phyloP scores from a whole-genome alignment of 2,797 vertebrate species.

The Xenentodon cancila region DNA sequence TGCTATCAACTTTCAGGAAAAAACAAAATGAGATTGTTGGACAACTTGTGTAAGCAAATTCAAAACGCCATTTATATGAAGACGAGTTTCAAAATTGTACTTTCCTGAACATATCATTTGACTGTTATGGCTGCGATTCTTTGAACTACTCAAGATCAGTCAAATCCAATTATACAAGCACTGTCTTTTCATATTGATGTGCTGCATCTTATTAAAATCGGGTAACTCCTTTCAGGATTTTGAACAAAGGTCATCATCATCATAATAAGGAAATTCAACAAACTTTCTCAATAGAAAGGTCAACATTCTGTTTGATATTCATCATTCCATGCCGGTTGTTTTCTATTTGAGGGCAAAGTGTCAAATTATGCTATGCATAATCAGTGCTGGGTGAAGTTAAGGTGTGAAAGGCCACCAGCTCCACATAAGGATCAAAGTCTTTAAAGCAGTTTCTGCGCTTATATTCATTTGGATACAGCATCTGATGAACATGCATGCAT shows the following conservation, averaged over 20 bases:
- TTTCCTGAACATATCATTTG: too few species aligned
- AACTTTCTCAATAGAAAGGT: constrained; percentile 32
- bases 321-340: constrained; percentile 54
- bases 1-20: not conserved
- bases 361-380: constrained; percentile 58
- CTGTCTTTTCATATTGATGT: constrained; percentile 45
- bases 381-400: constrained; percentile 53
- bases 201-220: constrained; percentile 52
- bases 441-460: constrained; percentile 21
- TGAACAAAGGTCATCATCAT: constrained; percentile 55
- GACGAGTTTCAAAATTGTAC: too few species aligned
- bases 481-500: constrained; percentile 31
- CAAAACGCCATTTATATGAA: too few species aligned
- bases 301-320: constrained; percentile 44
- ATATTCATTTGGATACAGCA: constrained; percentile 18
- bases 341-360: constrained; percentile 41
- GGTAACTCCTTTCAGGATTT: constrained; percentile 55
- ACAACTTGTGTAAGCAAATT: too few species aligned
- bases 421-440: constrained; percentile 53
- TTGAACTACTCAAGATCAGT: too few species aligned
- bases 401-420: constrained; percentile 50
- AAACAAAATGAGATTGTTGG: too few species aligned
- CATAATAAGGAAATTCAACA: constrained; percentile 35
- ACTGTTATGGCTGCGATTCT: too few species aligned
- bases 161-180: constrained; percentile 4